These are phyloP conservation scores for Sinhomidia bicolor DNA, from an alignment of 2,888 invertebrate species.

Conservation along the genomic window DNA sequence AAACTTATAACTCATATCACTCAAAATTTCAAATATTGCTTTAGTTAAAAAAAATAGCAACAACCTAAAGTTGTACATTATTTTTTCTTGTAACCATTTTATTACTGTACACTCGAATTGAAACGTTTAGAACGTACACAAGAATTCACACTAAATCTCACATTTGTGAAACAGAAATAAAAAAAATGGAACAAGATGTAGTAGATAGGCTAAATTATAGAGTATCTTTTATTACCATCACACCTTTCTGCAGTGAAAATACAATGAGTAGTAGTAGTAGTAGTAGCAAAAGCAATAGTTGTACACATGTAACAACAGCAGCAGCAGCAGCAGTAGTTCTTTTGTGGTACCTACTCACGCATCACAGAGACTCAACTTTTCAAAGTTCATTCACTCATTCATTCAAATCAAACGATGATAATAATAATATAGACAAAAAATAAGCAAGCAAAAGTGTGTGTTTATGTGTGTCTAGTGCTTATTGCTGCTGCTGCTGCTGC, in stretches of 20 bases:
- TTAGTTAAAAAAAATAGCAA: not conserved
- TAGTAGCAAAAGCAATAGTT: no score
- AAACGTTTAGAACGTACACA: not conserved
- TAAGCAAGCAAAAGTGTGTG: conserved; percentile 40
- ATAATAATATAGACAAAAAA: conserved; percentile 45
- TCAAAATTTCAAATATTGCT: not conserved
- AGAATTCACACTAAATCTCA: not conserved
- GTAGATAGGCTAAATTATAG: not conserved
- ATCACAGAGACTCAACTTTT: conserved; percentile 56
- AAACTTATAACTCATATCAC: not conserved
- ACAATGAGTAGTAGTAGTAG: not conserved
- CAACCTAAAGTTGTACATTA: not conserved
- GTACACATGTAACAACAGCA: not conserved
- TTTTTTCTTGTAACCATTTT: no score
- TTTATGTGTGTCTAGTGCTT: not conserved
- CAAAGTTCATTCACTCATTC: conserved; percentile 75
- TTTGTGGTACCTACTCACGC: conserved; percentile 72
- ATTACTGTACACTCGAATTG: not conserved
- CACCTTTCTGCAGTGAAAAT: conserved; percentile 2
- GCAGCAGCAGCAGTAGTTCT: not conserved
- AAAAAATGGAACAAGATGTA: conserved; percentile 30
- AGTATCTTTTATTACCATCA: conserved; percentile 8
- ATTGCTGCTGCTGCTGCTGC: no score
- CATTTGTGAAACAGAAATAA: conserved; percentile 8
- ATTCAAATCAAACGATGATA: conserved; percentile 62